A percentile compares a stretch with the other conserved stretches of the same genome.
Evolutionary conservation across 2,888 invertebrate genomes (phyloP).

Genomic region (Acronicta leporina): DNA sequence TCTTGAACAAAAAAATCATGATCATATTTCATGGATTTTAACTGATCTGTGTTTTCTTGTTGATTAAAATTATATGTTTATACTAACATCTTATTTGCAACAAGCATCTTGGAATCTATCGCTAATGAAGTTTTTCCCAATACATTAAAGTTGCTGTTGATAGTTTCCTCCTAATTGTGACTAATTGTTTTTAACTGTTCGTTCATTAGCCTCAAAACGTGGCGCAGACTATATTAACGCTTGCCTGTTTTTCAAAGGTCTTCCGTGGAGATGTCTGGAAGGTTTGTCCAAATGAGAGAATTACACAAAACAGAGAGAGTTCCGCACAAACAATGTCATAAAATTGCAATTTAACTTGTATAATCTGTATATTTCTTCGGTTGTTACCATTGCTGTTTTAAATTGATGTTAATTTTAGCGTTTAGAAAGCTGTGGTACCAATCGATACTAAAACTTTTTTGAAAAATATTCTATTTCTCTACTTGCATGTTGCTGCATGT

Average conservation of each 20-base stretch:
- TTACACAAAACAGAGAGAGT: slow-evolving; percentile 82
- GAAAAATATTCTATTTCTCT: slow-evolving; percentile 79
- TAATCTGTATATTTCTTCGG: slow-evolving; percentile 62
- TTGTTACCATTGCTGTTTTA: slow-evolving; percentile 75
- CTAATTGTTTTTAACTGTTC: slow-evolving; percentile 68
- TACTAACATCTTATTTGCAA: slow-evolving; percentile 17
- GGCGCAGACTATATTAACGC: slow-evolving; percentile 83
- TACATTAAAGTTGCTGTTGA: slow-evolving; percentile 41
- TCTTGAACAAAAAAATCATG: background rate
- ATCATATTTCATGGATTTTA: background rate
- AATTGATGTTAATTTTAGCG: slow-evolving; percentile 38
- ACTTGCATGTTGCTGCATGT: slow-evolving; percentile 89
- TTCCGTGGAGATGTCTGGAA: slow-evolving; percentile 91
- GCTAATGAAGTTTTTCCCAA: slow-evolving; percentile 26
- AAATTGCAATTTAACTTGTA: slow-evolving; percentile 69
- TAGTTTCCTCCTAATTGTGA: slow-evolving; percentile 55
- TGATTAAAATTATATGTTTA: slow-evolving; percentile 6
- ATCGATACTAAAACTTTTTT: slow-evolving; percentile 65
- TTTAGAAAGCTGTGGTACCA: slow-evolving; percentile 73
- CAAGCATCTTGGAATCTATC: slow-evolving; percentile 33
- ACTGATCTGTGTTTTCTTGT: background rate
- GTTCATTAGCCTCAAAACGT: slow-evolving; percentile 79
- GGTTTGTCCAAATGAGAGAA: slow-evolving; percentile 89
- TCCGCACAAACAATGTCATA: slow-evolving; percentile 76
- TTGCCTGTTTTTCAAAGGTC: slow-evolving; percentile 89